A percentile compares a stretch with the other conserved stretches of the same genome.
Conservation (phyloP, 2,888 invertebrate genomes). For the Heteromyza rotundicornis region DNA sequence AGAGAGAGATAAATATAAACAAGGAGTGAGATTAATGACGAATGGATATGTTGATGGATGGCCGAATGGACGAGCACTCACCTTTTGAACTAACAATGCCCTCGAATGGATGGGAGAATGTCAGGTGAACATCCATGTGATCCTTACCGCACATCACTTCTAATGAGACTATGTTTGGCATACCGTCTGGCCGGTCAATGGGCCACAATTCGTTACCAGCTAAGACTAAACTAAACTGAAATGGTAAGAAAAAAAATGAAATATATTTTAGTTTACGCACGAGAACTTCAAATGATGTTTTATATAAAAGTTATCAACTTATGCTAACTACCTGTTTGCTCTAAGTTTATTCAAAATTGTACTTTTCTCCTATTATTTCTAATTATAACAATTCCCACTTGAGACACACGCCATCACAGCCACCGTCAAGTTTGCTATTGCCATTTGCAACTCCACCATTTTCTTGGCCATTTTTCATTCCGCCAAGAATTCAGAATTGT, state of each 20-base stretch:
- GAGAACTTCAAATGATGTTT: too few species aligned
- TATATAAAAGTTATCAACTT: too few species aligned
- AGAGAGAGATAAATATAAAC: not conserved
- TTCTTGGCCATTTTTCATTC: not conserved
- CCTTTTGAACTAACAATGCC: constrained; percentile 92
- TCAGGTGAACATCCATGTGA: constrained; percentile 92
- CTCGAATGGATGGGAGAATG: constrained; percentile 90
- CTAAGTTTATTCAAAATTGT: too few species aligned
- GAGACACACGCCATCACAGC: not conserved
- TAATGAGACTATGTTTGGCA: constrained; percentile 88
- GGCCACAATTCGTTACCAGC: constrained; percentile 84
- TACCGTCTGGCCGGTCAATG: constrained; percentile 83
- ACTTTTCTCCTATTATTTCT: constrained; percentile 31
- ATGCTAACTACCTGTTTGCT: too few species aligned
- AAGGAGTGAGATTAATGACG: not conserved
- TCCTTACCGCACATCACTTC: constrained; percentile 97
- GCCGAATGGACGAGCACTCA: constrained; percentile 42
- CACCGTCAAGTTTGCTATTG: too few species aligned
- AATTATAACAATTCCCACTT: constrained; percentile 42
- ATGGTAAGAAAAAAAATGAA: constrained; percentile 12
- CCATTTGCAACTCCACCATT: not conserved
- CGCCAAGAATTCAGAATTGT: not conserved
- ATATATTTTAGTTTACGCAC: not conserved
- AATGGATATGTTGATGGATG: not conserved
- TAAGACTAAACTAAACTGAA: constrained; percentile 63